Evolutionary conservation across 2,888 invertebrate species (phyloP), one percentile per base, ranked within the genome.

Genomic region (Ochropacha duplaris): DNA sequence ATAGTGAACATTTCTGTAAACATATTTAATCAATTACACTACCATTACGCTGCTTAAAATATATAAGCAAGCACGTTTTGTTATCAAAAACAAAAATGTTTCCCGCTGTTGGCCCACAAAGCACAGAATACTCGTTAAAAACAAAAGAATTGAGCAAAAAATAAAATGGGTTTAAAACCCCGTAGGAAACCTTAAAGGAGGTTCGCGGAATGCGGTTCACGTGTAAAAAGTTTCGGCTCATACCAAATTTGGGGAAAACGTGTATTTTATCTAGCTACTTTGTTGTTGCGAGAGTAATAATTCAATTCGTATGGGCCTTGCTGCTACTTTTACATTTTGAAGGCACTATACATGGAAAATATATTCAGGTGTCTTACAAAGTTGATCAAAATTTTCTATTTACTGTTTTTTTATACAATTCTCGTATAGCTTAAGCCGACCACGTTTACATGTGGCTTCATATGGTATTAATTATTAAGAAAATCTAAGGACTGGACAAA

Each of bases 131-230:
- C 62, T 56, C 62, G 60, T 69, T 64, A 56, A 57, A 65, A 71
- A 70, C 64, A 67, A 68, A n/a, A 66, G 57, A 60, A 54, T 24
- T 39, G 16, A 16, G 39, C 39, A 39, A 6, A 19, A 60, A 71
- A 69, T 70, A 69, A 70, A 70, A 71, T 67, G 44, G 44, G 16
- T 44, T 44, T 44, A 14, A 44, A 58, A 66, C 63, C 57, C 64
- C 61, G 44, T 19, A 19, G 57, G 54, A 56, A 56, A 68, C 64
- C 59, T 44, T 66, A 54, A 60, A 59, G 58, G 65, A 57, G 59
- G 61, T 58, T 64, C 58, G 65, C 65, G 55, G 60, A 68, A 69
- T 65, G 71, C 58, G 69, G 70, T 65, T 57, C 50, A 60, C 71
- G 69, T 66, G 69, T 44, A 61, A 61, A 69, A 64, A 52, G 67